Evolutionary conservation across 1,140 invertebrate species (phyloP).

Genomic region (Hycleus cichorii): DNA sequence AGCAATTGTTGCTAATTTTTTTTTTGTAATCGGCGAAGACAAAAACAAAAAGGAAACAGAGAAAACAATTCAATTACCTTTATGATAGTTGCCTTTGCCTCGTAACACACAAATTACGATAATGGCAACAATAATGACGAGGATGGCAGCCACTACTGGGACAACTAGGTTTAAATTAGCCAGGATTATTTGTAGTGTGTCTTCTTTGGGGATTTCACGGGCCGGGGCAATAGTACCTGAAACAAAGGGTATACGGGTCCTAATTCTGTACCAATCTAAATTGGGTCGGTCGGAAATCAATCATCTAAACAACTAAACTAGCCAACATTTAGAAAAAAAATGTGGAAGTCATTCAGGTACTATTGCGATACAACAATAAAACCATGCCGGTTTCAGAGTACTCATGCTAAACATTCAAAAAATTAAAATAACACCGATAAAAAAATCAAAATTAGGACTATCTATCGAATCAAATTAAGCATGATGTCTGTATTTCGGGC

Average conservation of each 20-base stretch:
- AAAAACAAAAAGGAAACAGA: conserved; percentile 22
- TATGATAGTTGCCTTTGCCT: conserved; percentile 69
- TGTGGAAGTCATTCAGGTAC: conserved; percentile 26
- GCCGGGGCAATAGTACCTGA: conserved; percentile 90
- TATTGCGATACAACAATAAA: conserved; percentile 18
- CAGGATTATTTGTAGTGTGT: conserved; percentile 73
- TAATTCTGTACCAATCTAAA: no score
- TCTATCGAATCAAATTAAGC: no score
- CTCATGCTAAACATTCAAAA: not conserved
- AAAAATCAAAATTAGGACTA: not conserved
- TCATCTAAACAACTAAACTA: not conserved
- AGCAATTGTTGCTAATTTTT: conserved; percentile 63
- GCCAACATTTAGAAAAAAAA: no score
- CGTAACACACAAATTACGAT: conserved; percentile 84
- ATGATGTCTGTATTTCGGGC: no score
- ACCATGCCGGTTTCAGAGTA: no score
- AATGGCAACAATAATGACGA: conserved; percentile 86
- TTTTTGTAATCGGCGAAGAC: conserved; percentile 17
- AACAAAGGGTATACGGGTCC: conserved; percentile 43
- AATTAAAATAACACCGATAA: not conserved
- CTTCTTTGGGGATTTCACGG: conserved; percentile 75
- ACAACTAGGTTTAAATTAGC: conserved; percentile 88
- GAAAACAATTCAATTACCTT: conserved; percentile 55
- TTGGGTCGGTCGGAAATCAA: conserved; percentile 6
- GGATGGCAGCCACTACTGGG: conserved; percentile 82